These are phyloP conservation scores for Spilogale gracilis DNA, from an alignment of 2,113 vertebrate genomes.

Conservation along the genomic window DNA sequence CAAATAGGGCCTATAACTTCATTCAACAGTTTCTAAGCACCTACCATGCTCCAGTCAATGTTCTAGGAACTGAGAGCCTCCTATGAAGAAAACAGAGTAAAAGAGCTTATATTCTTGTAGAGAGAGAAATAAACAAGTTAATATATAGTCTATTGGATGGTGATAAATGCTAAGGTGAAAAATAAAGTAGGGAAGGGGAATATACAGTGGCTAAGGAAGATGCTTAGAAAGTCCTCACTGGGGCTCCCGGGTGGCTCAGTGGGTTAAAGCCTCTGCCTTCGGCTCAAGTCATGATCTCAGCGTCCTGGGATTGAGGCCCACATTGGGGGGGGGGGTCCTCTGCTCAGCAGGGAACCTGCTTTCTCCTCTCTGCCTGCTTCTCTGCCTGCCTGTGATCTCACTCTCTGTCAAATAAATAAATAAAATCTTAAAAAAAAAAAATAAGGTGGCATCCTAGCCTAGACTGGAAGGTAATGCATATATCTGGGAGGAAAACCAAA, in stretches of 20 bases:
- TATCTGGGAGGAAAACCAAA: background rate
- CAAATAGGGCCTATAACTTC: background rate
- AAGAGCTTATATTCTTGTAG: background rate
- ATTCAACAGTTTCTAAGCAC: conserved; percentile 19
- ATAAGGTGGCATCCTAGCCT: background rate
- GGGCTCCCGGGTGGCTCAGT: too few relatives aligned
- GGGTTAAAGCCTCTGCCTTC: too few relatives aligned
- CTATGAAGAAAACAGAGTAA: background rate
- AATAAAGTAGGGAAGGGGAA: background rate
- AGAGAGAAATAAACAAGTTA: background rate
- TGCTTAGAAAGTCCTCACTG: background rate
- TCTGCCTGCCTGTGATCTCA: too few relatives aligned
- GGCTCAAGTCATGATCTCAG: too few relatives aligned
- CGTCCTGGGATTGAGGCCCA: too few relatives aligned
- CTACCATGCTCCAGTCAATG: background rate
- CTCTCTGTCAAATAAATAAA: too few relatives aligned
- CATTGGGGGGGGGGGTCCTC: too few relatives aligned
- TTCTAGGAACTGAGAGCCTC: background rate
- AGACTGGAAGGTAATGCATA: background rate
- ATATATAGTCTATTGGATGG: background rate
- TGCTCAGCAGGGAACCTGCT: too few relatives aligned
- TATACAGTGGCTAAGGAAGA: background rate
- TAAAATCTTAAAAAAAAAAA: too few relatives aligned
- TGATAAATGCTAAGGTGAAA: background rate
- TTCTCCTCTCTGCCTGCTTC: too few relatives aligned